Conservation (phyloP, 2,113 vertebrate species). For the Camelus bactrianus region DNA sequence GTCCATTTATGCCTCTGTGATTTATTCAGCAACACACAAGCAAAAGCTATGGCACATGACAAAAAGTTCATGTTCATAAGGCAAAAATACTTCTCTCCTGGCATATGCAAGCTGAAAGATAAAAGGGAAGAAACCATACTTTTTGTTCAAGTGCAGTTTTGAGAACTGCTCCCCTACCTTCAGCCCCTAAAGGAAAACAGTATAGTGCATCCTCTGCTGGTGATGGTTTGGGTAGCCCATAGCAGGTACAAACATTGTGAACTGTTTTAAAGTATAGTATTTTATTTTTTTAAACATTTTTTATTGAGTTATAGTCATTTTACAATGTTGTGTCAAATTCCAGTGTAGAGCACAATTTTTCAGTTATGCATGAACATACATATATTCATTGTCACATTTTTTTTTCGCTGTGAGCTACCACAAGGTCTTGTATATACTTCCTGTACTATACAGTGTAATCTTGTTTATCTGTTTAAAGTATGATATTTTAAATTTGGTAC, state of each 20-base stretch:
- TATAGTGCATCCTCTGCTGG: neutral
- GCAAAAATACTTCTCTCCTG: neutral
- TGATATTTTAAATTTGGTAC: neutral
- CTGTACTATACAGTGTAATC: too few species aligned
- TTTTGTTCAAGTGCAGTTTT: neutral
- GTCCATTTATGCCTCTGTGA: neutral
- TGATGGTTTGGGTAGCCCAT: neutral
- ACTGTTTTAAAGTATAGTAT: neutral
- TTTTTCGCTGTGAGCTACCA: too few species aligned
- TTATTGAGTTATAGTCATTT: too few species aligned
- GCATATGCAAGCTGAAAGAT: neutral
- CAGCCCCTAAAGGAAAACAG: neutral
- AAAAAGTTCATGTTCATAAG: neutral
- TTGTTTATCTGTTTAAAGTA: neutral
- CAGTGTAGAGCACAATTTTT: too few species aligned
- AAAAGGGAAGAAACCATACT: neutral
- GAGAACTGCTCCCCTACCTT: neutral
- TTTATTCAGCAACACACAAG: conserved; percentile 1
- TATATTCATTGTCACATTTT: too few species aligned
- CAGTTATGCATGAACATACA: too few species aligned
- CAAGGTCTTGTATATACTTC: too few species aligned
- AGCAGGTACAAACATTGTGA: neutral
- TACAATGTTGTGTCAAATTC: too few species aligned
- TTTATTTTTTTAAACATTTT: too few species aligned
- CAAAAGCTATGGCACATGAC: neutral